Percentiles rank a stretch among this genome's conserved stretches.
Evolutionary conservation across 2,113 vertebrate genomes (phyloP).

Genomic region (Rhinopomastus cyanomelas): DNA sequence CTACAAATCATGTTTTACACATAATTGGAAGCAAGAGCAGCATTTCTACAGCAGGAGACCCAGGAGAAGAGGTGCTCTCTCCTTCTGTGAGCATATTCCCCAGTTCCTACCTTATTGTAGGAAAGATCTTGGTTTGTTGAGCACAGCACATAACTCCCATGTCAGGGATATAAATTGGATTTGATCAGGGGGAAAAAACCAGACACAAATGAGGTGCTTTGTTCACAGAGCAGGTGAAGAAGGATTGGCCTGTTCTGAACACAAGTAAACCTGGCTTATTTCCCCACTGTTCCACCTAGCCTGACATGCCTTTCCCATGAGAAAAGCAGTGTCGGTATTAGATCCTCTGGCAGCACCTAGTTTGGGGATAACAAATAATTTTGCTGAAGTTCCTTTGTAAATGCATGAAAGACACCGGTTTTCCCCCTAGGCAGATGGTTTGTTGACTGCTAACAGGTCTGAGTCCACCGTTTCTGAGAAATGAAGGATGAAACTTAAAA

Average conservation of each 20-base stretch:
- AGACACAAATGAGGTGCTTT: not conserved
- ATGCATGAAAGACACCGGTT: slow-evolving; percentile 26
- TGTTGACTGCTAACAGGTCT: slow-evolving; percentile 3
- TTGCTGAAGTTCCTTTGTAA: slow-evolving; percentile 42
- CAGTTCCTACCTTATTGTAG: not conserved
- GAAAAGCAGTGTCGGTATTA: slow-evolving; percentile 18
- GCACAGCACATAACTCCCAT: not conserved
- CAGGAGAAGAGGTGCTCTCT: not conserved
- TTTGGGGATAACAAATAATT: slow-evolving; percentile 39
- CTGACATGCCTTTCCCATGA: not conserved
- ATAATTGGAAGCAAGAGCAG: not conserved
- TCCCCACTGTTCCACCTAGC: not conserved
- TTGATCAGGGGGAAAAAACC: not conserved
- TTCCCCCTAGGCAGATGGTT: slow-evolving; percentile 47
- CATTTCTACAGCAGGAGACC: not conserved
- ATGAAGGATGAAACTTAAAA: slow-evolving; percentile 18
- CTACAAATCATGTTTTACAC: not conserved
- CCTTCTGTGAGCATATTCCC: not conserved
- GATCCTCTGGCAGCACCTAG: slow-evolving; percentile 1
- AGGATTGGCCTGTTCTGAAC: slow-evolving; percentile 6
- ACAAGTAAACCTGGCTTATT: slow-evolving; percentile 13
- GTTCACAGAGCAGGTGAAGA: not conserved
- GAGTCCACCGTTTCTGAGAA: not conserved
- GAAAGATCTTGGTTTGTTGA: not conserved
- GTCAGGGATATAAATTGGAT: not conserved